Base-by-base conservation (phyloP, 2,797 vertebrate genomes). In the Alca torda region DNA sequence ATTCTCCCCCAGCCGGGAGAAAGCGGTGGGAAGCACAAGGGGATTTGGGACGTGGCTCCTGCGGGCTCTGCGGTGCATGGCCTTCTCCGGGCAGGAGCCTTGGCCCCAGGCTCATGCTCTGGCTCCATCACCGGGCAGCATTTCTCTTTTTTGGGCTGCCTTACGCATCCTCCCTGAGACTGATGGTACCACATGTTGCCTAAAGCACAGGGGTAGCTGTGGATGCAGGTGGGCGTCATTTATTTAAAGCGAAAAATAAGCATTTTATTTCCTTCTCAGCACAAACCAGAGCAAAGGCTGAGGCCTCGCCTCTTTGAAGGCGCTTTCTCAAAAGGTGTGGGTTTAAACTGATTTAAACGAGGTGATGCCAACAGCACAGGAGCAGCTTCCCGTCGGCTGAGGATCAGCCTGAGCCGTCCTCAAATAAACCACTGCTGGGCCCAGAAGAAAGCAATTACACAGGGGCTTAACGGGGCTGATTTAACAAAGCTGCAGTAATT, bases 401-500 rank as follows among this genome's bases (percentile, higher is more conserved):
- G 83, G 87, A 85, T 48, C 68, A 89, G 72, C 61, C 72, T 50
- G 70, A 77, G 64, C 75, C 96, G 89, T 95, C 95, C 95, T 96
- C 93, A 94, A 61, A 95, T 96, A 96, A 95, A 94, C 95, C 90
- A 85, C 68, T 92, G 37, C 89, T 87, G 81, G 84, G 93, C 81
- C 90, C 81, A 77, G 84, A 92, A 96, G 84, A 94, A 95, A 90
- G 93, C 91, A 92, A 96, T 96, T 96, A 95, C 76, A 84, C 87
- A 97, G 83, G 79, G 76, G 76, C 85, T 97, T 96, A 96, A 88
- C 84, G 0, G 31, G 91, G 87, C 95, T 96, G 93, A 95, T 96
- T 95, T 96, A 96, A 96, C 93, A 95, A 96, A 96, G 95, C 96
- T 84, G 65, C 84, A 95, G 94, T 97, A 97, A 96, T 96, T 97